Percentiles rank a stretch among this genome's conserved stretches.
Evolutionary conservation across 2,888 invertebrate species (phyloP).

Genomic region (Drosophila gaucha): DNA sequence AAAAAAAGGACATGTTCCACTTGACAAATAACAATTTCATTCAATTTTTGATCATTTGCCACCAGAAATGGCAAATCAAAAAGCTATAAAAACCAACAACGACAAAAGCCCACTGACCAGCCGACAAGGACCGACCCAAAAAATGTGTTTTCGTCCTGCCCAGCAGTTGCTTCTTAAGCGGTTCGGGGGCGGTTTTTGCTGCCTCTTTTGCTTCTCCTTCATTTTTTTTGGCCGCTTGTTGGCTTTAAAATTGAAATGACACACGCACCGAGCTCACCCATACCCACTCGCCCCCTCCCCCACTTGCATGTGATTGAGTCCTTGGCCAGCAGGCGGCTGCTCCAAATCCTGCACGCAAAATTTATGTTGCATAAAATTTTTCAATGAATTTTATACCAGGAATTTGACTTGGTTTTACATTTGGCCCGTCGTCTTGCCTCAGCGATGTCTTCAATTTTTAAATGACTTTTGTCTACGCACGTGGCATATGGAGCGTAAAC

Average conservation of each 20-base stretch:
- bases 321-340: constrained; percentile 37
- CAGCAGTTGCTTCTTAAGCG: constrained; percentile 61
- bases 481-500: constrained; percentile 83
- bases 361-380: constrained; percentile 83
- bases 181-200: constrained; percentile 57
- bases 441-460: constrained; percentile 67
- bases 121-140: constrained; percentile 46
- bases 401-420: constrained; percentile 76
- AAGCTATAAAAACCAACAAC: constrained; percentile 79
- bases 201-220: constrained; percentile 23
- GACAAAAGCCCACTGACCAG: constrained; percentile 41
- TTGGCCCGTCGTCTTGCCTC: constrained; percentile 34
- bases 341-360: constrained; percentile 78
- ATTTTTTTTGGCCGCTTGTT: constrained; percentile 42
- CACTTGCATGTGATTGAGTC: constrained; percentile 74
- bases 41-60: constrained; percentile 82
- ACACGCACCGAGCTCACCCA: constrained; percentile 47
- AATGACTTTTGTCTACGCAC: constrained; percentile 76
- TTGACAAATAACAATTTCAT: constrained; percentile 81
- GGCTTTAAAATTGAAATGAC: constrained; percentile 79
- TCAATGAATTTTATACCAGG: constrained; percentile 81
- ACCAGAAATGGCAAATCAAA: constrained; percentile 82
- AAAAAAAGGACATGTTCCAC: constrained; percentile 79
- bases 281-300: constrained; percentile 7
- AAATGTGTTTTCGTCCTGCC: constrained; percentile 46